phyloP scores from a whole-genome alignment of 2,113 vertebrate species.

The Cepphus grylle region DNA sequence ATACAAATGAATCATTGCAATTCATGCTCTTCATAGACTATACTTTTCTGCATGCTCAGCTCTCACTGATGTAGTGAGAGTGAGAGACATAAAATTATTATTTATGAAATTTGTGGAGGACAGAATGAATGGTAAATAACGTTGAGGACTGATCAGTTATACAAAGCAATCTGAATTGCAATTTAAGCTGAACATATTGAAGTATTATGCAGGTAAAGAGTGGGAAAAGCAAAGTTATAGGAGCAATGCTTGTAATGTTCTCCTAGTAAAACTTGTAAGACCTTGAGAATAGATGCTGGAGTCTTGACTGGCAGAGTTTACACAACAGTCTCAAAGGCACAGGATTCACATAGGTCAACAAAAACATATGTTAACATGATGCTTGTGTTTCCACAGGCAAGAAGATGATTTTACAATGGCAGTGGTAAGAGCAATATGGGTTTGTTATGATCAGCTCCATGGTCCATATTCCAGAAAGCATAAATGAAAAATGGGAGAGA shows the following conservation, averaged over 20 bases:
- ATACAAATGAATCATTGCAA: constrained; percentile 24
- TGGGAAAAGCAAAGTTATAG: neutral
- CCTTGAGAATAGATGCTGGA: neutral
- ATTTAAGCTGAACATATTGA: neutral
- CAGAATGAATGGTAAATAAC: neutral
- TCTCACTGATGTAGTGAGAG: neutral
- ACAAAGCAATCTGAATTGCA: neutral
- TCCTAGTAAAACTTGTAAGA: neutral
- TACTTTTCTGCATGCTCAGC: neutral
- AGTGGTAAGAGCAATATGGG: neutral
- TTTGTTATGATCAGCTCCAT: neutral
- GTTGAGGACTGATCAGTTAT: neutral
- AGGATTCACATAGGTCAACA: neutral
- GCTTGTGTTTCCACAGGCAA: neutral
- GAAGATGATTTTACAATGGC: neutral
- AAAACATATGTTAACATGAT: neutral
- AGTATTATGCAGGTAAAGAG: neutral
- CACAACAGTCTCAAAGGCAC: neutral
- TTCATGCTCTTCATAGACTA: neutral
- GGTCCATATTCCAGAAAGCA: neutral
- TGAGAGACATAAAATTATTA: neutral
- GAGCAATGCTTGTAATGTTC: neutral
- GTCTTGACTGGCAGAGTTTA: neutral
- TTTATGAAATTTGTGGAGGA: neutral
- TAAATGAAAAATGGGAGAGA: neutral